phyloP scores from a whole-genome alignment of 2,113 vertebrate genomes.

The Dicentrarchus labrax region DNA sequence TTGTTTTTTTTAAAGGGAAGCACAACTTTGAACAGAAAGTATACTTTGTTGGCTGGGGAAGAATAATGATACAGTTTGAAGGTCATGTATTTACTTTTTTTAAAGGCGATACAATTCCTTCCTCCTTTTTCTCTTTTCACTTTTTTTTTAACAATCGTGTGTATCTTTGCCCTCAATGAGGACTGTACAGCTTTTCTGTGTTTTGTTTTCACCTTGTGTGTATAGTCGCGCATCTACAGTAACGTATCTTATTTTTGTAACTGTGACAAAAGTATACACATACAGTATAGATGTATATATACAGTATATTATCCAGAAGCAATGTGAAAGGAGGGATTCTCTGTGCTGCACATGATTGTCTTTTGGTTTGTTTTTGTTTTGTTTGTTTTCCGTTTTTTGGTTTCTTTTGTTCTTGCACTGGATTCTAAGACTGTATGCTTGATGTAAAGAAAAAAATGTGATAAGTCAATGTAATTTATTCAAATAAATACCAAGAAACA shows the following conservation, averaged over 20 bases:
- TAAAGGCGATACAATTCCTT: conserved; percentile 65
- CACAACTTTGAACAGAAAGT: conserved; percentile 78
- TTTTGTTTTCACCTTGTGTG: conserved; percentile 87
- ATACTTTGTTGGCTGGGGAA: conserved; percentile 66
- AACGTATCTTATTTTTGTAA: conserved; percentile 90
- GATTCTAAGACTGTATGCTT: conserved; percentile 83
- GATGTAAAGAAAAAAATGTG: conserved; percentile 80
- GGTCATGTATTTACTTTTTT: conserved; percentile 75
- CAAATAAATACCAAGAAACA: conserved; percentile 82
- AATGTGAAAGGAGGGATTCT: conserved; percentile 79
- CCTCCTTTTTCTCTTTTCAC: conserved; percentile 76
- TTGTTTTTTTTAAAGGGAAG: conserved; percentile 79
- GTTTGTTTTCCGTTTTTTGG: conserved; percentile 50
- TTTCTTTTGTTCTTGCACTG: conserved; percentile 84
- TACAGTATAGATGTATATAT: conserved; percentile 87
- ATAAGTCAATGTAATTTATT: conserved; percentile 84
- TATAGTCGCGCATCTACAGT: conserved; percentile 88
- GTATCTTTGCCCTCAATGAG: conserved; percentile 97
- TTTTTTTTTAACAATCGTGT: conserved; percentile 87
- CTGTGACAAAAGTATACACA: conserved; percentile 85
- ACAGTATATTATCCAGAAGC: conserved; percentile 87
- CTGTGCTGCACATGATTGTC: conserved; percentile 81
- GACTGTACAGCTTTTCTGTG: conserved; percentile 89
- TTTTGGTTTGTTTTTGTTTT: conserved; percentile 67
- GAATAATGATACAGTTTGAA: conserved; percentile 75